Percentiles rank a stretch among this genome's conserved stretches.
Evolutionary conservation across 2,797 vertebrate species (phyloP).

Genomic region (Pyrocephalus nanus): DNA sequence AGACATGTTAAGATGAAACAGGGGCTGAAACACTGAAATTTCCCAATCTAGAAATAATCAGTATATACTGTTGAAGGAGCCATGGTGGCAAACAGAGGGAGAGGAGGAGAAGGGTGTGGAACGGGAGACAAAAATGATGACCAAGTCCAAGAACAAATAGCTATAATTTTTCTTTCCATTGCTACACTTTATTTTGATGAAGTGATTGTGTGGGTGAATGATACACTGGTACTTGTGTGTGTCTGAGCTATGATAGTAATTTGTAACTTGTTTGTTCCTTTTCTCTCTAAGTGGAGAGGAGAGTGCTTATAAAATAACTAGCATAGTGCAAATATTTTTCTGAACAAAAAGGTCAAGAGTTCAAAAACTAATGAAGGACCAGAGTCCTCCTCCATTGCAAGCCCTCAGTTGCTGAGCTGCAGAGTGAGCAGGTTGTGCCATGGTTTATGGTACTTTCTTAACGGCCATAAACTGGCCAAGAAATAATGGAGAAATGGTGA

Average conservation of each 20-base stretch:
- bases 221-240: background rate
- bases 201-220: slow-evolving; percentile 36
- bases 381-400: background rate
- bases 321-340: slow-evolving; percentile 50
- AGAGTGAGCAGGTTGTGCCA: background rate
- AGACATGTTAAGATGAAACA: background rate
- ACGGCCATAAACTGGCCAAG: background rate
- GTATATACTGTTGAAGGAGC: background rate
- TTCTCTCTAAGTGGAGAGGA: background rate
- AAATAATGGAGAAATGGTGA: background rate
- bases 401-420: background rate
- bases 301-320: slow-evolving; percentile 42
- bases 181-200: background rate
- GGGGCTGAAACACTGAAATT: background rate
- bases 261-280: slow-evolving; percentile 19
- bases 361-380: slow-evolving; percentile 33
- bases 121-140: background rate
- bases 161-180: background rate
- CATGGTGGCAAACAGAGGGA: background rate
- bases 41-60: background rate
- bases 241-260: background rate
- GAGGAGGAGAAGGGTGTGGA: background rate
- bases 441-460: background rate
- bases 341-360: background rate
- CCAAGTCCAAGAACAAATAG: background rate